Percentiles rank a stretch among this genome's conserved stretches.
Conservation (phyloP, 1,140 invertebrate genomes). For the Sitodiplosis mosellana region DNA sequence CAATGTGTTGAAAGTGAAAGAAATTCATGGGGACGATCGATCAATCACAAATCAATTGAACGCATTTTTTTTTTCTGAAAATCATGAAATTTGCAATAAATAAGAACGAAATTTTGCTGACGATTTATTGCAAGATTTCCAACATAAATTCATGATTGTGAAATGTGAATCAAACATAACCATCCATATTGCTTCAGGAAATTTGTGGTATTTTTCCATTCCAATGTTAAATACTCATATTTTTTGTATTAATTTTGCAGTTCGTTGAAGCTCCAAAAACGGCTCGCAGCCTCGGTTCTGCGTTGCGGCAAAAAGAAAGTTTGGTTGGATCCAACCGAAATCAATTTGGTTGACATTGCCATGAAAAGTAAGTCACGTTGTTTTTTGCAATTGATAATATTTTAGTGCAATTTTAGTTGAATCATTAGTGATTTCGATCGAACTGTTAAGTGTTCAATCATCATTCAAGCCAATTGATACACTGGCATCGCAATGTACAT, state of each 20-base stretch:
- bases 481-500: not conserved
- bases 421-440: no score
- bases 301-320: constrained; percentile 99
- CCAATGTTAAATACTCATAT: not conserved
- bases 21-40: no score
- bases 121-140: no score
- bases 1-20: no score
- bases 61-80: no score
- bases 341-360: constrained; percentile 97
- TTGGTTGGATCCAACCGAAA: constrained; percentile 99
- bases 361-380: constrained; percentile 71
- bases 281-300: constrained; percentile 95
- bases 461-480: no score
- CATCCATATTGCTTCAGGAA: not conserved
- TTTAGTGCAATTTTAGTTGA: no score
- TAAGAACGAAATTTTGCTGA: no score
- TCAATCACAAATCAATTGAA: no score
- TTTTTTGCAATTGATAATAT: no score
- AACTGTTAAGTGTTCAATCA: not conserved
- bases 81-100: no score
- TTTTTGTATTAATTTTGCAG: constrained; percentile 28
- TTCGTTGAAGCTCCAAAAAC: constrained; percentile 83
- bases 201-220: not conserved
- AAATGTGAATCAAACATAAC: not conserved
- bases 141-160: not conserved